Base-by-base conservation (phyloP, 2,113 vertebrate genomes). In the Tragelaphus scriptus region DNA sequence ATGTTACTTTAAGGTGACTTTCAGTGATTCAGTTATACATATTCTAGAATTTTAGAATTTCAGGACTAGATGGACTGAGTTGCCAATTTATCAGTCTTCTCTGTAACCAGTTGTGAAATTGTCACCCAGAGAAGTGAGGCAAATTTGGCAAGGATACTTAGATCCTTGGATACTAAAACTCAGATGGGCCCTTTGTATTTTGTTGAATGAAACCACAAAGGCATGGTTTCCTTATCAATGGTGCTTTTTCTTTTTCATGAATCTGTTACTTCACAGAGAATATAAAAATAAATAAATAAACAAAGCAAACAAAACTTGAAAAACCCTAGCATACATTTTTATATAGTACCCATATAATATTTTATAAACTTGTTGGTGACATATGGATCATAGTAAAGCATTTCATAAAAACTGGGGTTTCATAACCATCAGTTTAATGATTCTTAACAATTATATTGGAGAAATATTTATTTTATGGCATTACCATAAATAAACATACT, bases 351-450 rank as follows among this genome's bases (percentile, higher is more conserved):
- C 95, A 98, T 98, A 98, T 98, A 98, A 95, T 98, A 98, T 98
- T 98, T 98, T 96, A 98, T 96, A 96, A 98, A 98, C 97, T 98
- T 96, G 44, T 98, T 98, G 98, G 96, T 98, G 96, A 98, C 87
- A 95, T 92, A 36, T 63, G 85, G 36, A 87, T 95, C 79, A 82
- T 87, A 97, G 97, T 95, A 95, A 96, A 98, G 95, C 84, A 88
- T 90, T 71, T 94, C 96, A 65, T 97, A 98, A 98, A 86, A 97
- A 97, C 92, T 94, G 98, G 94, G 87, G 97, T 97, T 95, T 98
- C 96, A 95, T 98, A 98, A 98, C 98, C 98, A 97, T 97, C 93
- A 98, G 98, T 97, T 97, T 98, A 97, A 98, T 98, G 98, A 98
- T 97, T 71, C 25, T 23, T 58, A 82, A 88, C 63, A 63, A 30